Evolutionary conservation across 1,140 invertebrate genomes (phyloP), one percentile per base, ranked within the genome.

Genomic region (Drosophila varians): DNA sequence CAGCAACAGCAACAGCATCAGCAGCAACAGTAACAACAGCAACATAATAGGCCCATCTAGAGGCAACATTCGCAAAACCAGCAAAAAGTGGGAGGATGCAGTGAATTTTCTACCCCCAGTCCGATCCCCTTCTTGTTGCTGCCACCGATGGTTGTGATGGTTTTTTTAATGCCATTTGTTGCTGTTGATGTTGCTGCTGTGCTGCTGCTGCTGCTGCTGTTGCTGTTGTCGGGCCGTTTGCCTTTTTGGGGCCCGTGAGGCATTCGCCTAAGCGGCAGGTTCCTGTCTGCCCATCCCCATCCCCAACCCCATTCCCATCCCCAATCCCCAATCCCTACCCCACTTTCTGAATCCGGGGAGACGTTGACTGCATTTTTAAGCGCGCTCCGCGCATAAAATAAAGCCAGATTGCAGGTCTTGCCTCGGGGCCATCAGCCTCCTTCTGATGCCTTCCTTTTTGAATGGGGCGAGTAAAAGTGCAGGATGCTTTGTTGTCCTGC

Each of bases 81-180:
- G 61, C 78, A 89, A 88, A 89, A 89, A 89, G 86, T 89, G 86
- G 86, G 86, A 89, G 86, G 86, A 89, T 89, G 86, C 86, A 86
- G 73, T 89, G 84, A 72, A 82, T 77, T 88, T 84, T 79, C 76
- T 78, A 61, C 70, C 69, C 71, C 71, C 14, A 38, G 36, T 55
- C 64, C 64, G 58, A 72, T 69, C 42, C 52, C 9, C 28, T 31
- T 11, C 9, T 31, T 31, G 28, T 11, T 64, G 62, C 71, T 65
- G 56, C 64, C 66, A 54, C n/a, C n/a, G n/a, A n/a, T n/a, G 61
- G 31, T 34, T 64, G 42, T 52, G 64, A 43, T 64, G 65, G 45
- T 46, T 62, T 40, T 53, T 51, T 70, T 72, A 72, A 72, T 72
- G 69, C 54, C 72, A 71, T 70, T 77, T 58, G 77, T 53, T 80